Evolutionary conservation across 2,797 vertebrate species (phyloP), one percentile per base, ranked within the genome.

Genomic region (Eutrigla gurnardus): DNA sequence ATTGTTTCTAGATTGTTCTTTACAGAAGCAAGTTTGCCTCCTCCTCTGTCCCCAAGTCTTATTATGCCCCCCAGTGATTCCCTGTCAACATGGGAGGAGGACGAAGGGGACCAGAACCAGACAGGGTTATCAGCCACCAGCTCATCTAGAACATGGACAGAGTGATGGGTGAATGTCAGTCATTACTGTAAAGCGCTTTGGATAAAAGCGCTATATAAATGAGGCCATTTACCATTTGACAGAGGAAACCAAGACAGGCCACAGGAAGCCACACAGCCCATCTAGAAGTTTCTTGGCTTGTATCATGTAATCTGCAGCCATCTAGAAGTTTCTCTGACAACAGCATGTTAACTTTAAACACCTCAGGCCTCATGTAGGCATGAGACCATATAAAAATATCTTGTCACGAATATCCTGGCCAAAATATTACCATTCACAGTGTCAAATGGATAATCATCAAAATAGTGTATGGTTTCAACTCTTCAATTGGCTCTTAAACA

Each of bases 121-220:
- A 78, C 74, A 69, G 75, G 71, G 73, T 78, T 81, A 63, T 80
- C 80, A 69, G 17, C n/a, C 57, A 39, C 3, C 33, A 45, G 69
- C 63, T 80, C 67, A 81, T 84, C 80, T 82, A 75, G 73, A 81
- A 77, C 25, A 25, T 25, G 25, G 25, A 25, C 25, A 25, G 25
- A 25, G 25, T 25, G 25, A 25, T 25, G 25, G 25, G 25, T 25
- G 25, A 25, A 2, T 25, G 25, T 25, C 25, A 25, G 25, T 25
- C 25, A 25, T 25, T 25, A 25, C 25, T 25, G 25, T 25, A 25
- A 25, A 25, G 25, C 25, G 25, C 25, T 25, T 25, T 25, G 25
- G 25, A 25, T 25, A 25, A 25, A 25, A 25, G 25, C 25, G 25
- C 25, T 25, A 25, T 25, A 25, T 25, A 25, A 25, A 25, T 25